Conservation (phyloP, 2,888 invertebrate genomes). For the Pristionchus exspectatus region DNA sequence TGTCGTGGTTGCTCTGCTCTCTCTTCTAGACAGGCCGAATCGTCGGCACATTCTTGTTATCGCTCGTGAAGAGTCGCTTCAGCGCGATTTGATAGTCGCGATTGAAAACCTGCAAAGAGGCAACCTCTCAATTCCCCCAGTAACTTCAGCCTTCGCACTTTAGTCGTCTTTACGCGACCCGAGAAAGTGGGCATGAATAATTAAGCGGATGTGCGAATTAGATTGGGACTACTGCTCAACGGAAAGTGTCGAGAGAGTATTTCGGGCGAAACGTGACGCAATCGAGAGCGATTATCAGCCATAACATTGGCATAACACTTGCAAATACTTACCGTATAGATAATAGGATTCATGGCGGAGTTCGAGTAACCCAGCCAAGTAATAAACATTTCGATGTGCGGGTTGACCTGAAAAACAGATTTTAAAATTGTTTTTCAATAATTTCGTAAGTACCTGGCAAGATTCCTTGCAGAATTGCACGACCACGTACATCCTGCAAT, state of each 20-base stretch:
- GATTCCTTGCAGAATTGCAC: conserved; percentile 76
- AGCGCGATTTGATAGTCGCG: conserved; percentile 79
- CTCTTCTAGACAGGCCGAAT: conserved; percentile 53
- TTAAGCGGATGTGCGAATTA: not conserved
- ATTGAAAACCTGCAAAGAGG: conserved; percentile 74
- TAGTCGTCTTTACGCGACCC: not conserved
- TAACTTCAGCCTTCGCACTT: not conserved
- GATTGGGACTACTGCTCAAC: not conserved
- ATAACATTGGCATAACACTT: not conserved
- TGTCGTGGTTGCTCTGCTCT: not conserved
- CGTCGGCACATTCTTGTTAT: conserved; percentile 58
- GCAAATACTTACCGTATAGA: conserved; percentile 73
- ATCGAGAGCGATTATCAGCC: not conserved
- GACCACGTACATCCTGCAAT: conserved; percentile 77
- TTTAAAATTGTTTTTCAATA: not conserved
- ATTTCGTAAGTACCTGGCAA: conserved; percentile 56
- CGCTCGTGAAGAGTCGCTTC: conserved; percentile 75
- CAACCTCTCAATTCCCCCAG: not conserved
- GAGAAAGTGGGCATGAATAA: conserved; percentile 31
- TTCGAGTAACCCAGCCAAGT: conserved; percentile 78
- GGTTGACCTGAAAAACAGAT: conserved; percentile 61
- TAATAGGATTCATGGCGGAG: conserved; percentile 79
- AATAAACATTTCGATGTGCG: conserved; percentile 79
- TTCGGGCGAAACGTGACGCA: not conserved
- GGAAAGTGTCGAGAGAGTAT: not conserved